Conservation (phyloP, 2,113 vertebrate species). For the Chloebia gouldiae region DNA sequence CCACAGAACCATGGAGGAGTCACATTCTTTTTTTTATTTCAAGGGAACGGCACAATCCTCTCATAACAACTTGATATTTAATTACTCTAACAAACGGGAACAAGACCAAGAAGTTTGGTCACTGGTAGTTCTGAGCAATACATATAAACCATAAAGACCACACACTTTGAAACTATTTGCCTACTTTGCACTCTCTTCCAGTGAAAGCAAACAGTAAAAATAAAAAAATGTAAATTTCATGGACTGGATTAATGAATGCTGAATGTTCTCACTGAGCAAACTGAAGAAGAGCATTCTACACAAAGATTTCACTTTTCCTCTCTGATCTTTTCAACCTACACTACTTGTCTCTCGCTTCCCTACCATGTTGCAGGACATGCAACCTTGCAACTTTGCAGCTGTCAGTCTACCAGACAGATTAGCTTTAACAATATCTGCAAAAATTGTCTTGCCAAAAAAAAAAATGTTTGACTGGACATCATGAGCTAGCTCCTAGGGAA, state of each 20-base stretch:
- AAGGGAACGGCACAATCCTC: not conserved
- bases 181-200: constrained; percentile 43
- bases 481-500: not conserved
- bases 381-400: not conserved
- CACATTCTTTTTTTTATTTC: not conserved
- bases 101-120: constrained; percentile 46
- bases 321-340: not conserved
- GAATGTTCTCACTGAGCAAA: not conserved
- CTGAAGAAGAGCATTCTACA: not conserved
- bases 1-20: not conserved
- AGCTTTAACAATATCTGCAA: not conserved
- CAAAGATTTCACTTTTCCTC: not conserved
- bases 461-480: not conserved
- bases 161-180: constrained; percentile 59
- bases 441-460: not conserved
- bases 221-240: constrained; percentile 47
- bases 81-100: constrained; percentile 53
- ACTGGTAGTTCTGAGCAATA: constrained; percentile 31
- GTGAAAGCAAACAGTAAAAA: constrained; percentile 60
- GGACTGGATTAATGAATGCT: constrained; percentile 16
- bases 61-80: constrained; percentile 37
- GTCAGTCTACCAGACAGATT: not conserved
- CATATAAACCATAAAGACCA: constrained; percentile 54
- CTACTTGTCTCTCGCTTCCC: not conserved
- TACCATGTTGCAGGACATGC: not conserved